phyloP scores from a whole-genome alignment of 2,888 invertebrate species.

The Cactoblastis cactorum region DNA sequence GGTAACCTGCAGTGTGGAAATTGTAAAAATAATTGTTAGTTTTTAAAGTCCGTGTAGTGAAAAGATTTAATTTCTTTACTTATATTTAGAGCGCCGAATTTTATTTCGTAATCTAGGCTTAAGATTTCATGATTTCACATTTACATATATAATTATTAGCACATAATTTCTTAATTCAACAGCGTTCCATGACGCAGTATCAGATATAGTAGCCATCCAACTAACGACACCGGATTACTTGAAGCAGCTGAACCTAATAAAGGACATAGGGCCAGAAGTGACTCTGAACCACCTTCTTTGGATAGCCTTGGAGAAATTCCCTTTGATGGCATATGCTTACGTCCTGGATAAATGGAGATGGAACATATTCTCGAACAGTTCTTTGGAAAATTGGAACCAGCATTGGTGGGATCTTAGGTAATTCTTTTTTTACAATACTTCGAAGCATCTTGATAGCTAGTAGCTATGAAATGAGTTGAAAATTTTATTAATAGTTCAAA shows the following conservation, averaged over 20 bases:
- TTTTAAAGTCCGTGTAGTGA: too few species aligned
- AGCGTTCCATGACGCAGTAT: conserved; percentile 83
- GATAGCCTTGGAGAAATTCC: conserved; percentile 66
- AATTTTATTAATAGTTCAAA: too few species aligned
- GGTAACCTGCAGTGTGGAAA: too few species aligned
- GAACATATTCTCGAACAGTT: conserved; percentile 61
- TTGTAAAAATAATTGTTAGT: too few species aligned
- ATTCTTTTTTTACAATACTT: not conserved
- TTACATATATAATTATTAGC: too few species aligned
- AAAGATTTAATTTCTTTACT: too few species aligned
- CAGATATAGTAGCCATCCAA: conserved; percentile 81
- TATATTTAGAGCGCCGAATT: too few species aligned
- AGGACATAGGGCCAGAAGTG: conserved; percentile 52
- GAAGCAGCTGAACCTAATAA: conserved; percentile 57
- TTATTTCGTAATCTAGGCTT: too few species aligned
- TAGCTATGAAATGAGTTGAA: too few species aligned
- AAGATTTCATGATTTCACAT: too few species aligned
- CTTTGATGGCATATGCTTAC: conserved; percentile 66
- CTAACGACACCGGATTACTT: conserved; percentile 75
- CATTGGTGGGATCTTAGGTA: conserved; percentile 73
- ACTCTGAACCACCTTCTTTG: conserved; percentile 62
- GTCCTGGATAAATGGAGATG: conserved; percentile 69
- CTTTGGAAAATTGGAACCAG: conserved; percentile 58
- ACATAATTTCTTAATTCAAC: too few species aligned
- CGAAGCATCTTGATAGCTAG: too few species aligned